These are phyloP conservation scores for Arbacia lixula DNA, from an alignment of 53 echinoderm and acorn worm species.

Conservation along the genomic window DNA sequence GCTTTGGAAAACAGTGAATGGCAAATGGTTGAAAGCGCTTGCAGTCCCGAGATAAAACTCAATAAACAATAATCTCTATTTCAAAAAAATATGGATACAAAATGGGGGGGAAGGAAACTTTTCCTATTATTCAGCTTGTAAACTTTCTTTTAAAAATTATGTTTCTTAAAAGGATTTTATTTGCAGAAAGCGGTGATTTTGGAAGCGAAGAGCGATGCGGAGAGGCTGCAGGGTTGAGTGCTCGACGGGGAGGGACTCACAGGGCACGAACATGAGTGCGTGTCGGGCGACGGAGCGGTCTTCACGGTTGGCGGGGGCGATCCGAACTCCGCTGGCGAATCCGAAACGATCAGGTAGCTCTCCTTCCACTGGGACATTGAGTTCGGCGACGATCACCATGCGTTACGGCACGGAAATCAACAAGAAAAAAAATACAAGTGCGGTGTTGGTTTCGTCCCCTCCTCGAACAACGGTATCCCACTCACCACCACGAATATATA, in stretches of 20 bases:
- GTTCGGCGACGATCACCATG: slow-evolving; percentile 6
- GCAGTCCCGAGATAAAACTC: slow-evolving; percentile 46
- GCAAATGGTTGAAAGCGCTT: slow-evolving; percentile 57
- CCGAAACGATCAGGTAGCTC: not conserved
- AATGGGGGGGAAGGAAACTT: slow-evolving; percentile 36
- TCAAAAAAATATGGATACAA: slow-evolving; percentile 31
- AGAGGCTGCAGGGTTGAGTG: slow-evolving; percentile 55
- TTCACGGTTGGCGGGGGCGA: not conserved
- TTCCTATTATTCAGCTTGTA: slow-evolving; percentile 22
- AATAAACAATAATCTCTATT: slow-evolving; percentile 21
- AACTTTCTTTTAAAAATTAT: slow-evolving; percentile 47
- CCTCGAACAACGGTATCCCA: too few species aligned
- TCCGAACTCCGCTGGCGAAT: slow-evolving; percentile 22
- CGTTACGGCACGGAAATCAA: not conserved
- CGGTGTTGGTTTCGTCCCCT: too few species aligned
- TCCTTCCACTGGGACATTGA: slow-evolving; percentile 46
- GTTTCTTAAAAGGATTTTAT: slow-evolving; percentile 40
- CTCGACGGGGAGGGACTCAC: slow-evolving; percentile 57
- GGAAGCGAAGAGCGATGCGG: slow-evolving; percentile 62
- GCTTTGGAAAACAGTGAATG: slow-evolving; percentile 52
- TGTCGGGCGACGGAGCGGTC: not conserved
- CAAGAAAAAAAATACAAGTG: not conserved
- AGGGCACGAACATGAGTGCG: slow-evolving; percentile 39
- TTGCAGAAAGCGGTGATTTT: slow-evolving; percentile 64
- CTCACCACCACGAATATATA: too few species aligned